These are phyloP conservation scores for Halcyon chelicuti DNA, from an alignment of 2,797 vertebrate genomes.

Conservation along the genomic window DNA sequence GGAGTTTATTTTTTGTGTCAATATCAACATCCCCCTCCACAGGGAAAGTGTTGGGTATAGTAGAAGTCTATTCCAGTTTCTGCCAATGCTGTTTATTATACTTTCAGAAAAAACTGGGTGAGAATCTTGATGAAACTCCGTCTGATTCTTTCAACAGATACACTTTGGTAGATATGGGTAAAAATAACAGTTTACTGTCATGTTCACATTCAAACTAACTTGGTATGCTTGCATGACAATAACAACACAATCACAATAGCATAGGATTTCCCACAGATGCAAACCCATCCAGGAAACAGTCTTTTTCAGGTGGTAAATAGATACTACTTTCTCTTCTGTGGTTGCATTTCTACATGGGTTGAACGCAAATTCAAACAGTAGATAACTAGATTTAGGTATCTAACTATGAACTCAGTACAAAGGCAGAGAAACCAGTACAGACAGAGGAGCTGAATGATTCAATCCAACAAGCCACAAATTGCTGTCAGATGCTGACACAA, in stretches of 20 bases:
- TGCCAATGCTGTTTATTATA: neutral
- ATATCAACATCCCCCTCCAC: neutral
- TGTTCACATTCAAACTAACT: neutral
- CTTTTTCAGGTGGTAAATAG: neutral
- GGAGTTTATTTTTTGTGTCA: neutral
- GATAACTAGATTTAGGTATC: neutral
- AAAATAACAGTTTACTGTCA: neutral
- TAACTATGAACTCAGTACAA: neutral
- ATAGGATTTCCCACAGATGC: neutral
- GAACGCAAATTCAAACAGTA: neutral
- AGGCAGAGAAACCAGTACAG: neutral
- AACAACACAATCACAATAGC: neutral
- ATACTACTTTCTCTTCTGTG: neutral
- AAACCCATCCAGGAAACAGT: neutral
- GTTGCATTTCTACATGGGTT: neutral
- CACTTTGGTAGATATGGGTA: neutral
- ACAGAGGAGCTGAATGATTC: neutral
- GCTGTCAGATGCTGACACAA: neutral
- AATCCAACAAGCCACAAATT: neutral
- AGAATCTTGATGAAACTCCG: neutral
- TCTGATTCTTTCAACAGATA: neutral
- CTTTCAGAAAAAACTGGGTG: neutral
- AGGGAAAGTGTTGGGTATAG: neutral
- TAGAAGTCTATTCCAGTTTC: neutral
- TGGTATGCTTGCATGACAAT: neutral